A percentile compares a stretch with the other conserved stretches of the same genome.
phyloP scores from a whole-genome alignment of 2,888 invertebrate genomes.

The Trichogramma evanescens region DNA sequence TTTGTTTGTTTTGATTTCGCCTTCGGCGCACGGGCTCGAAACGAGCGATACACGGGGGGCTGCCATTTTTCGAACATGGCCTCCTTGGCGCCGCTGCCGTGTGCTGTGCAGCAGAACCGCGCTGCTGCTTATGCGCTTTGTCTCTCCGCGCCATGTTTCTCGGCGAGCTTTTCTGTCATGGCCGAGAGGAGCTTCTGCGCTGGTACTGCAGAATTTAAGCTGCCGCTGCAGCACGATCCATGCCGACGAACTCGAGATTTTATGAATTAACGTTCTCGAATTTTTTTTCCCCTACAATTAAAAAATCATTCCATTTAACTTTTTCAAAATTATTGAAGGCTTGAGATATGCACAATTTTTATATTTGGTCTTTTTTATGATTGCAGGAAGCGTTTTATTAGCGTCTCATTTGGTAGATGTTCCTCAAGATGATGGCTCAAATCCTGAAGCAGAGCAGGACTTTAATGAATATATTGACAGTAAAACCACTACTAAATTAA shows the following conservation, averaged over 20 bases:
- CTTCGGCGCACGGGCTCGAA: slow-evolving; percentile 18
- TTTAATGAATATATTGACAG: slow-evolving; percentile 90
- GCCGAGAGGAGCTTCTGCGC: background rate
- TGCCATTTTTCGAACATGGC: slow-evolving; percentile 61
- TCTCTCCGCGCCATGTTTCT: slow-evolving; percentile 9
- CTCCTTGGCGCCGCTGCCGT: slow-evolving; percentile 46
- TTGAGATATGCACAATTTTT: slow-evolving; percentile 20
- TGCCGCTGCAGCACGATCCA: background rate
- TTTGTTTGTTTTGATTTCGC: slow-evolving; percentile 50
- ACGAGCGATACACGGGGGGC: slow-evolving; percentile 47
- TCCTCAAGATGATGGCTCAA: slow-evolving; percentile 70
- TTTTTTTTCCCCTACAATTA: no score
- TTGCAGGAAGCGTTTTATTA: slow-evolving; percentile 44
- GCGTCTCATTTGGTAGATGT: slow-evolving; percentile 45
- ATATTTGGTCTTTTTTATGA: slow-evolving; percentile 44
- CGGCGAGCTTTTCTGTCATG: slow-evolving; percentile 10
- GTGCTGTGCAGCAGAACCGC: no score
- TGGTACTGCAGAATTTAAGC: background rate
- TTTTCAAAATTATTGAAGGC: no score
- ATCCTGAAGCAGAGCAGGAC: slow-evolving; percentile 83
- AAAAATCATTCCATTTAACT: no score
- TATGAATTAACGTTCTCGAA: background rate
- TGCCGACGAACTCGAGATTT: background rate
- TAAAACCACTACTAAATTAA: slow-evolving; percentile 50
- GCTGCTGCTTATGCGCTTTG: background rate